Evolutionary conservation across 2,797 vertebrate genomes (phyloP).

Genomic region (Morus bassanus): DNA sequence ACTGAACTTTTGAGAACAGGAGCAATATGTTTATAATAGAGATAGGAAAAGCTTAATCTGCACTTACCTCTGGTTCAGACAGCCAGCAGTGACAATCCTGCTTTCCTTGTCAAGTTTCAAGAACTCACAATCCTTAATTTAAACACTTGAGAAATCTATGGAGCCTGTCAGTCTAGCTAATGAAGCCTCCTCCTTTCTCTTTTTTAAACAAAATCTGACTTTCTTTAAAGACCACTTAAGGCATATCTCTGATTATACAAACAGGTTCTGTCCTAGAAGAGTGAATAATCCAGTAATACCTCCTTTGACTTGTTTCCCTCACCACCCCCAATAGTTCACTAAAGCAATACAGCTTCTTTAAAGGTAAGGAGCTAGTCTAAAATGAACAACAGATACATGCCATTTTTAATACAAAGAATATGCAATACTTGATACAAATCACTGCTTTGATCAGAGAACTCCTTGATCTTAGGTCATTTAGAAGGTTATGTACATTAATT

Average conservation of each 20-base stretch:
- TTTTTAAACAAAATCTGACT: conserved; percentile 76
- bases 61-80: conserved; percentile 73
- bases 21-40: conserved; percentile 65
- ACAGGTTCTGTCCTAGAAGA: conserved; percentile 63
- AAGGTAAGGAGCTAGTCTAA: background rate
- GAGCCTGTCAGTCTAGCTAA: conserved; percentile 79
- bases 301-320: conserved; percentile 16
- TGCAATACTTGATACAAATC: background rate
- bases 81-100: conserved; percentile 67
- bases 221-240: conserved; percentile 75
- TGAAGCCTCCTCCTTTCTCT: conserved; percentile 69
- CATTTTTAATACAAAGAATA: background rate
- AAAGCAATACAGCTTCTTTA: background rate
- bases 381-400: background rate
- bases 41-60: conserved; percentile 73
- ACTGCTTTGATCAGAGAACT: background rate
- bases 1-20: conserved; percentile 13
- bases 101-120: conserved; percentile 77
- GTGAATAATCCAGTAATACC: conserved; percentile 58
- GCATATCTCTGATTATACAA: conserved; percentile 74
- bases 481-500: background rate
- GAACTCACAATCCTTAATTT: conserved; percentile 80
- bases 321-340: background rate
- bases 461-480: background rate
- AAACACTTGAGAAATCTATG: conserved; percentile 80